Conservation (phyloP, 2,797 vertebrate genomes). For the Pipistrellus kuhlii region DNA sequence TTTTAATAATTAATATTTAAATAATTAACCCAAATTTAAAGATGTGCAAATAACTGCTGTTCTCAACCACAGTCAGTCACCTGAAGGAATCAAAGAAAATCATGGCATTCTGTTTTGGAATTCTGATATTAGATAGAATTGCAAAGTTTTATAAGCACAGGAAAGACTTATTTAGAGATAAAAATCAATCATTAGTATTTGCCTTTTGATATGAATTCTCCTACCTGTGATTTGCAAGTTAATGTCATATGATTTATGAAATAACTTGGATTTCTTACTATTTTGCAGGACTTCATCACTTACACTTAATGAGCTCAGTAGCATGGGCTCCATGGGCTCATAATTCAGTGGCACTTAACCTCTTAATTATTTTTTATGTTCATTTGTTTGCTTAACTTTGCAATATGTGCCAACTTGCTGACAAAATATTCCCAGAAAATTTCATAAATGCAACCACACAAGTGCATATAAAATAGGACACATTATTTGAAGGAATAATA, state of each 20-base stretch:
- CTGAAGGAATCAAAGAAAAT: slow-evolving; percentile 20
- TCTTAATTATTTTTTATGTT: background rate
- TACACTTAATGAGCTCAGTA: background rate
- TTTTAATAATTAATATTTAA: slow-evolving; percentile 27
- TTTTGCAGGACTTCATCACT: background rate
- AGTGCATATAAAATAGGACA: background rate
- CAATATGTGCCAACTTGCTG: background rate
- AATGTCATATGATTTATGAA: slow-evolving; percentile 13
- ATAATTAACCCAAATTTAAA: background rate
- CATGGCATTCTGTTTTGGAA: background rate
- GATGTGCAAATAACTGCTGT: background rate
- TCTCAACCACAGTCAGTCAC: background rate
- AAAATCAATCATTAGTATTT: slow-evolving; percentile 39
- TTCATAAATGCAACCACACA: background rate
- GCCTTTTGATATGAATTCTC: background rate
- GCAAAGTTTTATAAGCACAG: background rate
- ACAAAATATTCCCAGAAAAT: slow-evolving; percentile 25
- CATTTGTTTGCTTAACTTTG: slow-evolving; percentile 44
- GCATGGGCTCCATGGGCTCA: background rate
- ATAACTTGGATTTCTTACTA: background rate
- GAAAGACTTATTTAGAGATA: slow-evolving; percentile 2
- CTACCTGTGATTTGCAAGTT: slow-evolving; percentile 14
- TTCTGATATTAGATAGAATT: background rate
- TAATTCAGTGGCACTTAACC: background rate
- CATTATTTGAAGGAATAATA: background rate